phyloP scores from a whole-genome alignment of 2,888 invertebrate species.

The Gerris lacustris region DNA sequence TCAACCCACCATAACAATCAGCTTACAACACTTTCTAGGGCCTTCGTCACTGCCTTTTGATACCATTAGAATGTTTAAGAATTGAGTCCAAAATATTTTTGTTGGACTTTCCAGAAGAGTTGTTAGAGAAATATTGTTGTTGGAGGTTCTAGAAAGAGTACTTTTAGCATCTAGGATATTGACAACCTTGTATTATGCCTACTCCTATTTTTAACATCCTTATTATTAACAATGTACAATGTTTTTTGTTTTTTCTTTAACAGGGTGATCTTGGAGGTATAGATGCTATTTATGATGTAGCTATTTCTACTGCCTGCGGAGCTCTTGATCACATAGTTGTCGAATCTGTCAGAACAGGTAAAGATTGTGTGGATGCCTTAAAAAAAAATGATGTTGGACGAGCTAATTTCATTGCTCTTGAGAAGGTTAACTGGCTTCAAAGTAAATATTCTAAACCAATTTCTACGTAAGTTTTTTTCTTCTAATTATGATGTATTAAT shows the following conservation, averaged over 20 bases:
- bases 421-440: slow-evolving; percentile 59
- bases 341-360: slow-evolving; percentile 73
- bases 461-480: slow-evolving; percentile 41
- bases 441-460: slow-evolving; percentile 39
- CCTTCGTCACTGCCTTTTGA: too few species aligned
- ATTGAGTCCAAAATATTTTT: too few species aligned
- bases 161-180: too few species aligned
- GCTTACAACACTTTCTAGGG: too few species aligned
- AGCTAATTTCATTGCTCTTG: slow-evolving; percentile 78
- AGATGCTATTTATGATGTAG: slow-evolving; percentile 82
- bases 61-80: too few species aligned
- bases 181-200: too few species aligned
- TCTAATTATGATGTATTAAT: not conserved
- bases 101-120: too few species aligned
- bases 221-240: too few species aligned
- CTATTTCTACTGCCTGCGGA: slow-evolving; percentile 87
- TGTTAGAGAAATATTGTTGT: too few species aligned
- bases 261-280: slow-evolving; percentile 93
- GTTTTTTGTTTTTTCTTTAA: slow-evolving; percentile 17
- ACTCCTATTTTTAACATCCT: too few species aligned
- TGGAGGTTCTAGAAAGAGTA: too few species aligned
- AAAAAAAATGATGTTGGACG: slow-evolving; percentile 66
- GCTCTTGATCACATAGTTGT: slow-evolving; percentile 83
- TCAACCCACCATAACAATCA: too few species aligned
- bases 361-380: slow-evolving; percentile 67